Percentiles rank a stretch among this genome's conserved stretches.
Conservation (phyloP, 2,113 vertebrate genomes). For the Coptodon bakossiorum region DNA sequence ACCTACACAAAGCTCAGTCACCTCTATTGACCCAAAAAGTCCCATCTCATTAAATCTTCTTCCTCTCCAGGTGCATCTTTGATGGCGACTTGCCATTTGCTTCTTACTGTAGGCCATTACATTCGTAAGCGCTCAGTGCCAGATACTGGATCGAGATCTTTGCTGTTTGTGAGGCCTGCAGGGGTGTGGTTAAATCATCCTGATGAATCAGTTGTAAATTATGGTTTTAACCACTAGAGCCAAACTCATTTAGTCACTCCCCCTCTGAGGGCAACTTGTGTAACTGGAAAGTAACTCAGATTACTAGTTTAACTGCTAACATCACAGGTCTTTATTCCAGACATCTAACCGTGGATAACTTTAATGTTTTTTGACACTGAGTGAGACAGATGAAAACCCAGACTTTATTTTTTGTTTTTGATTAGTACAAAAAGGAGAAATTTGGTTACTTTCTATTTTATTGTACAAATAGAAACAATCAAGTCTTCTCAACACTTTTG, state of each 20-base stretch:
- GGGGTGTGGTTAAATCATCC: neutral
- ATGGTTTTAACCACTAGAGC: neutral
- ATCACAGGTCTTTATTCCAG: neutral
- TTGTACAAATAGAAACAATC: neutral
- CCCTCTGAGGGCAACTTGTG: neutral
- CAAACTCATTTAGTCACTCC: neutral
- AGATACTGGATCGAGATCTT: neutral
- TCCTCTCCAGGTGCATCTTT: slow-evolving; percentile 2
- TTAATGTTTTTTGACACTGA: neutral
- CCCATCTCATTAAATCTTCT: neutral
- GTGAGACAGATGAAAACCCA: fast-evolving
- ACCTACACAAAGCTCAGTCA: neutral
- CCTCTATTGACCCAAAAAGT: neutral
- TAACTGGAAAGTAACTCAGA: neutral
- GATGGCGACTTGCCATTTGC: neutral
- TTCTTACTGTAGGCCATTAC: slow-evolving; percentile 9
- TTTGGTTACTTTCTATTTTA: neutral
- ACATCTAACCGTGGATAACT: neutral
- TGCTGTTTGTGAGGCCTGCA: neutral
- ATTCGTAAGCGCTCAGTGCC: neutral
- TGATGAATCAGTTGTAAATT: neutral
- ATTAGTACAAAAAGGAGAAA: neutral
- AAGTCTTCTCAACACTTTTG: neutral
- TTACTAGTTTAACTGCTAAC: neutral
- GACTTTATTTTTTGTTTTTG: neutral